Percentiles rank a stretch among this genome's conserved stretches.
Evolutionary conservation across 1,140 invertebrate species (phyloP).

Genomic region (Diplogasteroides magnus): DNA sequence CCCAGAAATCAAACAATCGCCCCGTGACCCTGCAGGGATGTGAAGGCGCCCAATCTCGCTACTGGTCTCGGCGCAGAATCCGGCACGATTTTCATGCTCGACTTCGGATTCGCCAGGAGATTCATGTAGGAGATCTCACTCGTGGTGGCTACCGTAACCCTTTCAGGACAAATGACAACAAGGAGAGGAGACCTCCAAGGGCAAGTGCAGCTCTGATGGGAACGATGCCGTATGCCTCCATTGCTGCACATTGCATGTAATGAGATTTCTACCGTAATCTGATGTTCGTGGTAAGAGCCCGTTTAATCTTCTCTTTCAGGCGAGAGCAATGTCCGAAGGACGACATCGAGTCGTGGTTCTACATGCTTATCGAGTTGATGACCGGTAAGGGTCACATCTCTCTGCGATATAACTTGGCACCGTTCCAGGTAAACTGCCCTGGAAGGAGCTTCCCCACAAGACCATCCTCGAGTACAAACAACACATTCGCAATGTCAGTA

Average conservation of each 20-base stretch:
- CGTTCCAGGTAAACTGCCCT: constrained; percentile 32
- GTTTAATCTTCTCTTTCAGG: constrained; percentile 34
- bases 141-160: neutral
- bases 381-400: constrained; percentile 4
- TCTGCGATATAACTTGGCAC: neutral
- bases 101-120: constrained; percentile 41
- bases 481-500: constrained; percentile 20
- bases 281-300: too few species aligned
- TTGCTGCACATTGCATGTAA: neutral
- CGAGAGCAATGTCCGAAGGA: constrained; percentile 37
- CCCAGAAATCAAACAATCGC: neutral
- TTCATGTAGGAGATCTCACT: constrained; percentile 17
- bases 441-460: constrained; percentile 37
- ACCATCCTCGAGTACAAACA: constrained; percentile 37
- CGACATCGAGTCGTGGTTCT: constrained; percentile 39
- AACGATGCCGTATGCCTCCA: constrained; percentile 31
- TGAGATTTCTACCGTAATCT: neutral
- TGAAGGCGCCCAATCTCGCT: constrained; percentile 44
- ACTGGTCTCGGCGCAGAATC: constrained; percentile 33
- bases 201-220: constrained; percentile 37
- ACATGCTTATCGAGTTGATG: constrained; percentile 37
- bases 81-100: constrained; percentile 38
- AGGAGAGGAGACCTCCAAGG: constrained; percentile 32
- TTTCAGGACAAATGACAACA: constrained; percentile 35
- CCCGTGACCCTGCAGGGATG: constrained; percentile 22